Evolutionary conservation across 1,140 invertebrate species (phyloP).

Genomic region (Drosophila albomicans): DNA sequence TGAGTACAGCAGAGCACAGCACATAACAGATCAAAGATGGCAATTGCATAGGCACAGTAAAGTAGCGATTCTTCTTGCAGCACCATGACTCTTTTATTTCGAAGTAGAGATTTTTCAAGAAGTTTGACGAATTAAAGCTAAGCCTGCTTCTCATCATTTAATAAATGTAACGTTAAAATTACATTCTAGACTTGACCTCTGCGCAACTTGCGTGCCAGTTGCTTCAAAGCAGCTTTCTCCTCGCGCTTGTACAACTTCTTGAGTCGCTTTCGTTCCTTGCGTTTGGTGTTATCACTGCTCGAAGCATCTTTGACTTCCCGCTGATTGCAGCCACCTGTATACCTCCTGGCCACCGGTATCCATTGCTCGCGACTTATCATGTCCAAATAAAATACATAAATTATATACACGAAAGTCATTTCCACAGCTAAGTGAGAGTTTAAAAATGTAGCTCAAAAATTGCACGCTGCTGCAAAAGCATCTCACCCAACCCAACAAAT

Average conservation of each 20-base stretch:
- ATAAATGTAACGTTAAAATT: neutral
- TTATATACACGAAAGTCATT: conserved; percentile 72
- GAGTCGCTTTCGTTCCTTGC: conserved; percentile 34
- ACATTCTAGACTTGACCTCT: neutral
- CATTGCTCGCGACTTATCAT: conserved; percentile 21
- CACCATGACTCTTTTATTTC: conserved; percentile 8
- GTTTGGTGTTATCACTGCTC: conserved; percentile 11
- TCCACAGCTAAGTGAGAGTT: conserved; percentile 53
- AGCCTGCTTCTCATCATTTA: conserved; percentile 11
- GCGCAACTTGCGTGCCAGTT: conserved; percentile 36
- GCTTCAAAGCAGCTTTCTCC: conserved; percentile 26
- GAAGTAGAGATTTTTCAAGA: neutral
- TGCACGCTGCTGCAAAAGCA: neutral
- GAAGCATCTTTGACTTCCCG: neutral
- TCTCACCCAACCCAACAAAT: conserved; percentile 61
- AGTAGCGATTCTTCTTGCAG: conserved; percentile 16
- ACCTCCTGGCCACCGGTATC: conserved; percentile 25
- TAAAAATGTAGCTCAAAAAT: neutral
- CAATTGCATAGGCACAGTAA: conserved; percentile 57
- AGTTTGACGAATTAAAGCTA: neutral
- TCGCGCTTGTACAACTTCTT: conserved; percentile 21
- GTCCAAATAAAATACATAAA: conserved; percentile 64
- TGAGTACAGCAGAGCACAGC: conserved; percentile 39
- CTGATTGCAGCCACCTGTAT: conserved; percentile 4
- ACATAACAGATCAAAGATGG: conserved; percentile 52